Percentiles rank a stretch among this genome's conserved stretches.
phyloP scores from a whole-genome alignment of 2,113 vertebrate species.

The Oreotrochilus melanogaster region DNA sequence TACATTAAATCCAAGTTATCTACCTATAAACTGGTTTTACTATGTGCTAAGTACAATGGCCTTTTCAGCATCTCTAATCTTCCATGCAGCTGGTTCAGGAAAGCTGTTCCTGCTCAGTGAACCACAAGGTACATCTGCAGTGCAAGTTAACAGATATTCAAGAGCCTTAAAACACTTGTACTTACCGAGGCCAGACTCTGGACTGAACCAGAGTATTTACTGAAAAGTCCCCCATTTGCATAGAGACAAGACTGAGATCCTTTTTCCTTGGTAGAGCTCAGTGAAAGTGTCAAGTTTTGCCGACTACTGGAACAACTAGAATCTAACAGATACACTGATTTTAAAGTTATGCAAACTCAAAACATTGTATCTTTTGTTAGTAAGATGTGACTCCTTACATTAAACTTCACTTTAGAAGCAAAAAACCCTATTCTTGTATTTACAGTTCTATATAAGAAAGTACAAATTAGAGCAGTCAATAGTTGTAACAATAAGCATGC shows the following conservation, averaged over 20 bases:
- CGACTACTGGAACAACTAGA: slow-evolving; percentile 85
- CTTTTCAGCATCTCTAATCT: background rate
- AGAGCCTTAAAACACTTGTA: background rate
- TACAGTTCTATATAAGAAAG: background rate
- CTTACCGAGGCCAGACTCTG: slow-evolving; percentile 92
- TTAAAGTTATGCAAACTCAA: background rate
- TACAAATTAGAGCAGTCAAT: background rate
- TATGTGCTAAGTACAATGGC: background rate
- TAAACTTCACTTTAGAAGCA: background rate
- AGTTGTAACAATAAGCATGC: background rate
- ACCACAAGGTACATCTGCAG: background rate
- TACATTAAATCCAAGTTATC: background rate
- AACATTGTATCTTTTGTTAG: background rate
- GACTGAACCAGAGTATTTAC: slow-evolving; percentile 88
- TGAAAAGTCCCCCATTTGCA: slow-evolving; percentile 83
- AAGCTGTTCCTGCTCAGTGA: background rate
- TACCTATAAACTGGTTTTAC: background rate
- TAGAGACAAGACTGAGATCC: slow-evolving; percentile 80
- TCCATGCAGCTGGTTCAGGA: background rate
- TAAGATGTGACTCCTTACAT: background rate
- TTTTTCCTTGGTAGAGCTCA: slow-evolving; percentile 85
- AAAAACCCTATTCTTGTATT: background rate
- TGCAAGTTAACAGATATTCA: background rate
- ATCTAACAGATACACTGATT: slow-evolving; percentile 72
- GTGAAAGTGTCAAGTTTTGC: slow-evolving; percentile 87